Percentiles rank a stretch among this genome's conserved stretches.
These are phyloP conservation scores for Chondrilla cf. caribensis DNA, from an alignment of 37 sponge, comb jelly and placozoan species.

Conservation along the genomic window DNA sequence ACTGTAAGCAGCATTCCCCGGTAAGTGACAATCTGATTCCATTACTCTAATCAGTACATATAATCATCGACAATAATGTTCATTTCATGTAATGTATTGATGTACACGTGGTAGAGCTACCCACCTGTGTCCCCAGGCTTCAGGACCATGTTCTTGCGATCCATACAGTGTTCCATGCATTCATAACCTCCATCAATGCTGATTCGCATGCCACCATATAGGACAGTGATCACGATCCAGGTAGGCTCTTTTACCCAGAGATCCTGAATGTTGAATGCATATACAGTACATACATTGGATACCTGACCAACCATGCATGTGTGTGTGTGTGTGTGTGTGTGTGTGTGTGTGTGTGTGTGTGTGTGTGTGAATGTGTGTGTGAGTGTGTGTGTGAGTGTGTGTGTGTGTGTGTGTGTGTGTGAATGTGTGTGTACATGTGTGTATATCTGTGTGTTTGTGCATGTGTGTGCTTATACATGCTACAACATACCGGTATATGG, in stretches of 20 bases:
- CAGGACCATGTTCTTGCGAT: background rate
- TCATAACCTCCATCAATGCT: conserved; percentile 34
- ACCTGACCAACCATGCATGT: background rate
- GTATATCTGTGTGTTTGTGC: too few species aligned
- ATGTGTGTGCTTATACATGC: background rate
- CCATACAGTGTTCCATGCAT: conserved; percentile 6
- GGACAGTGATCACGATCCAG: background rate
- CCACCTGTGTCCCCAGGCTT: conserved; percentile 4
- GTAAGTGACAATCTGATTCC: too few species aligned
- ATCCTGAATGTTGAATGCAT: background rate
- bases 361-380: background rate
- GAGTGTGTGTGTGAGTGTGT: too few species aligned
- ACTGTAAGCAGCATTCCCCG: too few species aligned
- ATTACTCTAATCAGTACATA: too few species aligned
- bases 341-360: conserved; percentile 16
- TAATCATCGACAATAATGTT: too few species aligned
- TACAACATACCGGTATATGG: background rate
- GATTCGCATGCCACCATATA: conserved; percentile 54
- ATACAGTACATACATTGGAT: background rate
- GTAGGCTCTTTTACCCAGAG: background rate
- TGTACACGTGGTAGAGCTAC: too few species aligned
- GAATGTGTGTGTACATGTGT: background rate
- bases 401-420: background rate
- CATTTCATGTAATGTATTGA: too few species aligned
- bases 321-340: background rate